Evolutionary conservation across 2,888 invertebrate species (phyloP).

Genomic region (Cinara cedri): DNA sequence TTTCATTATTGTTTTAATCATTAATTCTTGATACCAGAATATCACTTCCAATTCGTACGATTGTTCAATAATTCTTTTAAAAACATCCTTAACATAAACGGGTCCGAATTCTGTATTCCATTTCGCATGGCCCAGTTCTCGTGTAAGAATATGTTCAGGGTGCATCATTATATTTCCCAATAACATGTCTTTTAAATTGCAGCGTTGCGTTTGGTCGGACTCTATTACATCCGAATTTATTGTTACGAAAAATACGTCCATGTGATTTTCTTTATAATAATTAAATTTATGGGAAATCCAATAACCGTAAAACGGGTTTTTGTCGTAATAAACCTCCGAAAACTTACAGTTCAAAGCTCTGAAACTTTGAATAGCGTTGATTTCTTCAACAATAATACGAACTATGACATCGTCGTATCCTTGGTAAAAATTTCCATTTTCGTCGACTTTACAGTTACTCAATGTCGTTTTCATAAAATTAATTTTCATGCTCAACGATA

Average conservation of each 20-base stretch:
- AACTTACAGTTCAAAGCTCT: background rate
- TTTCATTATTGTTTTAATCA: background rate
- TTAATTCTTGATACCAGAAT: background rate
- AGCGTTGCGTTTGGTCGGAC: background rate
- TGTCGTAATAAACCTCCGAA: background rate
- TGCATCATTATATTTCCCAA: background rate
- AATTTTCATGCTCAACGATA: background rate
- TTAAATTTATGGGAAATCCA: background rate
- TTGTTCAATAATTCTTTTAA: background rate
- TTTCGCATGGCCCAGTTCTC: background rate
- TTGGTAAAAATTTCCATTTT: background rate
- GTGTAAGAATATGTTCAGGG: background rate
- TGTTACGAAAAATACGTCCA: background rate
- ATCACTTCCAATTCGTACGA: background rate
- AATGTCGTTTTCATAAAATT: background rate
- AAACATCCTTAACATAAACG: background rate
- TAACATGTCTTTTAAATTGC: background rate
- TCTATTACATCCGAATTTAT: background rate
- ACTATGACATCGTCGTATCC: background rate
- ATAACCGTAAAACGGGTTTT: background rate
- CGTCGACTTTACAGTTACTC: background rate
- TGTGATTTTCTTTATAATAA: background rate
- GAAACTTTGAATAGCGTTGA: background rate
- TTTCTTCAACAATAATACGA: background rate
- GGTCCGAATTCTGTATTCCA: background rate